Conservation (phyloP, 2,797 vertebrate species). For the Cephalopachus bancanus region DNA sequence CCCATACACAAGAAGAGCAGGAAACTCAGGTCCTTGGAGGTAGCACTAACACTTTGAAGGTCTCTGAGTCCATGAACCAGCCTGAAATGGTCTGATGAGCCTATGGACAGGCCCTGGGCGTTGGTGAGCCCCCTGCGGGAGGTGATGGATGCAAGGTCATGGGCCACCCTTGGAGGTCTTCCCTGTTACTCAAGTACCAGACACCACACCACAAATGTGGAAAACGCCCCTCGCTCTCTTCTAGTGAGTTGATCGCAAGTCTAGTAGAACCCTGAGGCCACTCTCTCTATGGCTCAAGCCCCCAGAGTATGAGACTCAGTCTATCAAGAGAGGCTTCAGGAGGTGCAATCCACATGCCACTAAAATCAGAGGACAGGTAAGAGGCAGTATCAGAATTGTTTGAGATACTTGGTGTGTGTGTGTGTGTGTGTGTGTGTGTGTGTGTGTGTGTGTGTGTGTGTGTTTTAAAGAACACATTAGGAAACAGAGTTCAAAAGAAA, state of each 20-base stretch:
- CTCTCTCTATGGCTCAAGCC: accelerated
- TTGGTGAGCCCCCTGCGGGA: not conserved
- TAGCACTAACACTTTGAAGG: accelerated
- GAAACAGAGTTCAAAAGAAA: not conserved
- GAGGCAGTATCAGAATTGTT: not conserved
- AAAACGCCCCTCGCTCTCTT: accelerated
- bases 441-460: too few species aligned
- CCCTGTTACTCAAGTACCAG: not conserved
- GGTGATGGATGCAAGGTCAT: accelerated
- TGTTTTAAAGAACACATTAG: not conserved
- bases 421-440: not conserved
- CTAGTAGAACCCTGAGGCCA: accelerated
- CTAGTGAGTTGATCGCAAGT: accelerated
- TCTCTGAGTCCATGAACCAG: not conserved
- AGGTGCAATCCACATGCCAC: accelerated
- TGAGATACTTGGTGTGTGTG: not conserved
- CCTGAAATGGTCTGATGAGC: accelerated
- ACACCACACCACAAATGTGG: accelerated
- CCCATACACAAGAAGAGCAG: accelerated
- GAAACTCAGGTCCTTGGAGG: accelerated
- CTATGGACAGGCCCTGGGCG: not conserved
- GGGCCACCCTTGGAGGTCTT: accelerated
- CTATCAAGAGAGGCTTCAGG: accelerated
- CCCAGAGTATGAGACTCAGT: accelerated
- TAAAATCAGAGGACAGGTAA: accelerated